Percentiles rank a stretch among this genome's conserved stretches.
These are phyloP conservation scores for Centrocercus urophasianus DNA, from an alignment of 2,113 vertebrate species.

Conservation along the genomic window DNA sequence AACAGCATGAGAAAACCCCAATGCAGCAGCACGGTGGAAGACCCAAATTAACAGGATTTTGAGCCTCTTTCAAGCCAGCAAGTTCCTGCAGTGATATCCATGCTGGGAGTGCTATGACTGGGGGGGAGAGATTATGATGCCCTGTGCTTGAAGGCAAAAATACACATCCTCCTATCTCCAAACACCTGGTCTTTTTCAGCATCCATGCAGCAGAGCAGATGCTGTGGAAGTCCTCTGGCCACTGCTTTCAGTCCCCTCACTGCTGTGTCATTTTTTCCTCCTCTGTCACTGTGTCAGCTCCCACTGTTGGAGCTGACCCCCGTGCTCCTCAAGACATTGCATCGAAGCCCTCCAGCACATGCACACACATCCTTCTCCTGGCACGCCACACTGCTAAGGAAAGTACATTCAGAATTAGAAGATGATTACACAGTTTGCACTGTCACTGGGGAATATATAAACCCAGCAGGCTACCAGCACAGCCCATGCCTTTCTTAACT, in stretches of 20 bases:
- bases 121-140: rapidly evolving
- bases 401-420: conserved; percentile 8
- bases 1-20: neutral
- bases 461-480: neutral
- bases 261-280: conserved; percentile 10
- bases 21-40: neutral
- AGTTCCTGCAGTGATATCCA: neutral
- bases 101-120: neutral
- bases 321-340: neutral
- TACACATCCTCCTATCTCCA: neutral
- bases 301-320: conserved; percentile 41
- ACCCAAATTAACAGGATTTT: neutral
- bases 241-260: neutral
- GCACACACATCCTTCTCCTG: neutral
- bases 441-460: neutral
- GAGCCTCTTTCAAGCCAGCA: neutral
- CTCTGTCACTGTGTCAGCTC: conserved; percentile 34
- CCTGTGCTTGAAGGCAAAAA: neutral
- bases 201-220: neutral
- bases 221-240: neutral
- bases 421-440: conserved; percentile 13
- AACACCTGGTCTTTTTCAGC: neutral
- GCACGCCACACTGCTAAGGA: rapidly evolving
- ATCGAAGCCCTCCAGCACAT: neutral
- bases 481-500: neutral